Evolutionary conservation across 2,888 invertebrate genomes (phyloP).

Genomic region (Drosophila ezoana): DNA sequence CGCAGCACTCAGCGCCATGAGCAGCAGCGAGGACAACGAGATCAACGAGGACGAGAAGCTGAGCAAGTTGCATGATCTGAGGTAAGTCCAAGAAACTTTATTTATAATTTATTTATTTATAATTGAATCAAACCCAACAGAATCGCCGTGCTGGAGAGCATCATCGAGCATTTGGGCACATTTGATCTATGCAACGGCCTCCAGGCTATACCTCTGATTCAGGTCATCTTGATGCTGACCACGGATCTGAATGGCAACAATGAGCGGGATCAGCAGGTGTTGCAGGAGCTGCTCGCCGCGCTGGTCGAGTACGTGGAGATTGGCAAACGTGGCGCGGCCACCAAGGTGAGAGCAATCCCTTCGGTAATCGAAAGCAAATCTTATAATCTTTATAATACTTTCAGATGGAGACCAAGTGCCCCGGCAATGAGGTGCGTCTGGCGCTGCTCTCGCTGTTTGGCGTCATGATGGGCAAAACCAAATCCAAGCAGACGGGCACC

Average conservation of each 20-base stretch:
- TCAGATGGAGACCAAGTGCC: conserved; percentile 86
- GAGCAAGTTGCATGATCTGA: conserved; percentile 82
- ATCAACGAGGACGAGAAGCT: conserved; percentile 83
- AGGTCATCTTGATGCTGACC: conserved; percentile 95
- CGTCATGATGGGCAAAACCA: conserved; percentile 85
- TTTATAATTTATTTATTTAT: too few relatives aligned
- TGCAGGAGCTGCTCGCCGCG: conserved; percentile 91
- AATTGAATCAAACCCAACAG: conserved; percentile 46
- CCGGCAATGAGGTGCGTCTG: conserved; percentile 93
- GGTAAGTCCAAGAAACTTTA: conserved; percentile 58
- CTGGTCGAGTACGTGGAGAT: conserved; percentile 91
- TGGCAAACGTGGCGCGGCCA: conserved; percentile 86
- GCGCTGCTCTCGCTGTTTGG: conserved; percentile 95
- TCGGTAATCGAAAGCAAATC: background rate
- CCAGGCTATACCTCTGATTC: conserved; percentile 95
- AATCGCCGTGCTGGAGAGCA: conserved; percentile 89
- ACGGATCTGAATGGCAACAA: conserved; percentile 94
- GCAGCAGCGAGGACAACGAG: conserved; percentile 79
- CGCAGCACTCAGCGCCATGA: conserved; percentile 65
- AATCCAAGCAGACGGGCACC: conserved; percentile 84
- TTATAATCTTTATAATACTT: background rate
- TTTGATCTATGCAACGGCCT: conserved; percentile 92
- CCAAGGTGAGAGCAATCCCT: conserved; percentile 66
- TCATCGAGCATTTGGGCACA: conserved; percentile 91
- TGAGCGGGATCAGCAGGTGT: conserved; percentile 91